A percentile compares a stretch with the other conserved stretches of the same genome.
These are phyloP conservation scores for Ginglymostoma cirratum DNA, from an alignment of 2,113 vertebrate species.

Conservation along the genomic window DNA sequence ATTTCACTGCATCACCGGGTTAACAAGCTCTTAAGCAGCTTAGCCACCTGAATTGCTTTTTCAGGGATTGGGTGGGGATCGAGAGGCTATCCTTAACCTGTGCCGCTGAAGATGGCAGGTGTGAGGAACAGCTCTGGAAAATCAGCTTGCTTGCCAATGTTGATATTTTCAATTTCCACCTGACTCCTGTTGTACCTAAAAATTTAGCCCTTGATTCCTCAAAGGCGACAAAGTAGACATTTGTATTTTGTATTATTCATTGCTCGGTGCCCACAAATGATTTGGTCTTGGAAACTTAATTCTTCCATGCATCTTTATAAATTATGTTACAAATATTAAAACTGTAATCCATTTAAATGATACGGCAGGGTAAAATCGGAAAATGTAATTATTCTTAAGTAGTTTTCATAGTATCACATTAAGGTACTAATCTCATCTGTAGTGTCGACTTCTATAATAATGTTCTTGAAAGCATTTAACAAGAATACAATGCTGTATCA, in stretches of 20 bases:
- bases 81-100: no score
- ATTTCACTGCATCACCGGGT: not conserved
- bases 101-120: not conserved
- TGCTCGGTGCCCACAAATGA: constrained; percentile 16
- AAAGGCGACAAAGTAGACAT: not conserved
- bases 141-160: not conserved
- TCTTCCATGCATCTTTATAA: constrained; percentile 15
- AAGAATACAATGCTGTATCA: constrained; percentile 33
- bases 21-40: not conserved
- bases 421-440: constrained; percentile 24
- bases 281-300: constrained; percentile 6
- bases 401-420: constrained; percentile 35
- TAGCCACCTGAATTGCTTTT: not conserved
- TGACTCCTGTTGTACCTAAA: not conserved
- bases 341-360: constrained; percentile 36
- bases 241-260: not conserved
- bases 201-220: not conserved
- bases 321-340: constrained; percentile 25
- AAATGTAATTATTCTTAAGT: constrained; percentile 37
- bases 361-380: constrained; percentile 21
- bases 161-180: not conserved
- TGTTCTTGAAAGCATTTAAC: constrained; percentile 34
- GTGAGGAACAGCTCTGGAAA: not conserved
- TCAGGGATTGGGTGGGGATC: not conserved
- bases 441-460: constrained; percentile 9